Evolutionary conservation across 2,888 invertebrate species (phyloP).

Genomic region (Gortyna flavago): DNA sequence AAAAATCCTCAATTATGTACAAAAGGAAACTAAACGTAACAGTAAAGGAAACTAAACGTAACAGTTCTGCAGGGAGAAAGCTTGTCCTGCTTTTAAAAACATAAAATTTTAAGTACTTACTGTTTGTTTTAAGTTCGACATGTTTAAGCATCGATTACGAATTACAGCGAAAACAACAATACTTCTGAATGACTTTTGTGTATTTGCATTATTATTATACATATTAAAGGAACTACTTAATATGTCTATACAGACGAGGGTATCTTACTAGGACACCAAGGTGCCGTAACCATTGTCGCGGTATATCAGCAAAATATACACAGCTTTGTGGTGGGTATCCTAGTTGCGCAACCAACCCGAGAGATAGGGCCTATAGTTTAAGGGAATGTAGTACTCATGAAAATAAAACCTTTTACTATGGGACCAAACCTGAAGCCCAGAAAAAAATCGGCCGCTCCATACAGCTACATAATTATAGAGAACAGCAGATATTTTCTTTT

Average conservation of each 20-base stretch:
- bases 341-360: not conserved
- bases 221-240: not conserved
- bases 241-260: not conserved
- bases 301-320: not conserved
- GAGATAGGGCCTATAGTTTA: not conserved
- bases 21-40: conserved; percentile 44
- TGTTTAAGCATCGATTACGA: conserved; percentile 42
- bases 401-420: not conserved
- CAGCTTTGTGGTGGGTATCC: not conserved
- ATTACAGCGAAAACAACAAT: conserved; percentile 21
- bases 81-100: conserved; percentile 44
- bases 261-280: not conserved
- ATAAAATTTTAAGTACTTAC: conserved; percentile 35
- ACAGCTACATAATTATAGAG: not conserved
- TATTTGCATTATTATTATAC: conserved; percentile 8
- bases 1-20: conserved; percentile 30
- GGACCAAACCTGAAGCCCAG: not conserved
- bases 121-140: conserved; percentile 30
- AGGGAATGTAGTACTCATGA: not conserved
- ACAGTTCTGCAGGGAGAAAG: conserved; percentile 50
- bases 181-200: conserved; percentile 11
- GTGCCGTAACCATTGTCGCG: not conserved
- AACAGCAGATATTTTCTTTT: not conserved
- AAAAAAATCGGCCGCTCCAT: not conserved
- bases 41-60: conserved; percentile 46